A percentile compares a stretch with the other conserved stretches of the same genome.
Evolutionary conservation across 2,113 vertebrate species (phyloP).

Genomic region (Gambusia affinis): DNA sequence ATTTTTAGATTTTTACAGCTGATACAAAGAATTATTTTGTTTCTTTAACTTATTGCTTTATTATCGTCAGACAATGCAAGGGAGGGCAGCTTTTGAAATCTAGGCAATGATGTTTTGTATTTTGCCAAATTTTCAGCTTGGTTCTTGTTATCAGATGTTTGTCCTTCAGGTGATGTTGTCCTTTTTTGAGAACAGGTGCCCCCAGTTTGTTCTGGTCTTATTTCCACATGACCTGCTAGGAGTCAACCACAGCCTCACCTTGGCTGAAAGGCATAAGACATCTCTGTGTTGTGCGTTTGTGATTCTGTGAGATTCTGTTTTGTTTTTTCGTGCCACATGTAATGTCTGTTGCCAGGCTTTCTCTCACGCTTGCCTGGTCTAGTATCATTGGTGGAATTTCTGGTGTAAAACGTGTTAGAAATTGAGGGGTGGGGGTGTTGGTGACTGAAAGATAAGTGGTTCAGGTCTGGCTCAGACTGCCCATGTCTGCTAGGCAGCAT

Average conservation of each 20-base stretch:
- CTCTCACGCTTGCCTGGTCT: slow-evolving; percentile 85
- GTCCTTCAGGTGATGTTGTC: slow-evolving; percentile 40
- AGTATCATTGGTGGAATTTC: slow-evolving; percentile 66
- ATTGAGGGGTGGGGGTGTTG: slow-evolving; percentile 27
- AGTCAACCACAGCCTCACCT: slow-evolving; percentile 68
- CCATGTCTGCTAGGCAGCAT: slow-evolving; percentile 57
- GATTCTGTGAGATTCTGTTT: slow-evolving; percentile 66
- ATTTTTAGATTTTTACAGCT: no score
- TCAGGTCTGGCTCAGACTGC: slow-evolving; percentile 62
- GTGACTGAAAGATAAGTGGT: slow-evolving; percentile 69
- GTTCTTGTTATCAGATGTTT: slow-evolving; percentile 16
- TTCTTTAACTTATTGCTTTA: no score
- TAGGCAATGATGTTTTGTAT: no score
- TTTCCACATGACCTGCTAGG: slow-evolving; percentile 67
- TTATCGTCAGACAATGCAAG: no score
- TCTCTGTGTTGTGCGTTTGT: slow-evolving; percentile 58
- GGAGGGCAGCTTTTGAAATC: no score
- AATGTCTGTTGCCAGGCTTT: slow-evolving; percentile 79
- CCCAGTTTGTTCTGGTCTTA: slow-evolving; percentile 40
- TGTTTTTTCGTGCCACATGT: slow-evolving; percentile 82
- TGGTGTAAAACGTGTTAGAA: slow-evolving; percentile 36
- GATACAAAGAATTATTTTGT: no score
- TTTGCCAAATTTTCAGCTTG: no score
- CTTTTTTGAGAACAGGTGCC: slow-evolving; percentile 70
- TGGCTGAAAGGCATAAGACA: slow-evolving; percentile 60